Conservation (phyloP, 2,888 invertebrate species). For the Chrysodeixis includens region DNA sequence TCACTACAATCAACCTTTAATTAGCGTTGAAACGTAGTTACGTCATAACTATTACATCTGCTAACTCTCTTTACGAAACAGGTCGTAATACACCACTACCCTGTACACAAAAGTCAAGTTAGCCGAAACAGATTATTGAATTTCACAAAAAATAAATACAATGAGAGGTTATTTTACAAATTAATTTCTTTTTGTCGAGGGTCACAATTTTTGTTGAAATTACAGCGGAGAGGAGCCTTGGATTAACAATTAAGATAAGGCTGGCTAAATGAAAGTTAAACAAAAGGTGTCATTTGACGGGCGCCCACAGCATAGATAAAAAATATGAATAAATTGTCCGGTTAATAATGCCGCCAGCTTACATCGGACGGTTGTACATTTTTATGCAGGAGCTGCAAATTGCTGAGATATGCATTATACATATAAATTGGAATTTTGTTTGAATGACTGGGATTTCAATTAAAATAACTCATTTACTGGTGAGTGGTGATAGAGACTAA, state of each 20-base stretch:
- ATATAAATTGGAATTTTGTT: not conserved
- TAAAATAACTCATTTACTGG: not conserved
- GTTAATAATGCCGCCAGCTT: conserved; percentile 40
- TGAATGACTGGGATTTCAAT: not conserved
- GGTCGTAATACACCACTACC: no score
- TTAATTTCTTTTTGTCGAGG: conserved; percentile 33
- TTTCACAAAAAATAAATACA: not conserved
- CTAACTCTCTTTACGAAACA: not conserved
- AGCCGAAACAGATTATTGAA: not conserved
- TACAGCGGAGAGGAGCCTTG: conserved; percentile 37
- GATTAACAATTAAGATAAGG: conserved; percentile 62
- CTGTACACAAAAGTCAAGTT: no score
- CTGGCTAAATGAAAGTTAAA: conserved; percentile 58
- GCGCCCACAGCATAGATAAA: conserved; percentile 43
- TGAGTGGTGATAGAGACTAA: not conserved
- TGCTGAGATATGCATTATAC: conserved; percentile 5
- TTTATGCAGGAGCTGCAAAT: conserved; percentile 15
- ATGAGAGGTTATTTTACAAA: conserved; percentile 27
- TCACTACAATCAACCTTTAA: no score
- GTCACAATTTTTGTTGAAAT: conserved; percentile 49
- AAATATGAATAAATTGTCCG: conserved; percentile 54
- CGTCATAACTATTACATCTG: no score
- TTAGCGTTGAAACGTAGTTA: no score
- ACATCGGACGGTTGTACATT: conserved; percentile 11
- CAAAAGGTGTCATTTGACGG: conserved; percentile 54